These are phyloP conservation scores for Gymnocephalus cernua DNA, from an alignment of 2,113 vertebrate species.

Conservation along the genomic window DNA sequence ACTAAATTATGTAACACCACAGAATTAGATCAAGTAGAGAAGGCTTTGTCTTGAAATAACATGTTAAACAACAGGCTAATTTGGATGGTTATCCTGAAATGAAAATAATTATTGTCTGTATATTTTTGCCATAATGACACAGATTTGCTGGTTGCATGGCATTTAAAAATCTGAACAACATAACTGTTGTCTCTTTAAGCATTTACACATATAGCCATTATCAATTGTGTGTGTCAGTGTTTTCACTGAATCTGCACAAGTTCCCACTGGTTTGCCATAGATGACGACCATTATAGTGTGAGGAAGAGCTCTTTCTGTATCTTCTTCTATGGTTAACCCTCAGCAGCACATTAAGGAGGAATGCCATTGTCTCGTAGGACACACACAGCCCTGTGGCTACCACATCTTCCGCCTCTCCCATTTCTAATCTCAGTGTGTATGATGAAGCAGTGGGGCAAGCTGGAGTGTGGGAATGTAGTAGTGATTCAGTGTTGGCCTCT, in stretches of 20 bases:
- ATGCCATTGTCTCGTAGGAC: constrained; percentile 26
- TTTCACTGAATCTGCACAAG: neutral
- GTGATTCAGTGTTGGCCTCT: constrained; percentile 14
- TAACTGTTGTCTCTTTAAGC: neutral
- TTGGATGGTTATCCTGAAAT: neutral
- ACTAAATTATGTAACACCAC: constrained; percentile 11
- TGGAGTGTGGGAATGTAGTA: constrained; percentile 31
- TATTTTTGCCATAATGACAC: neutral
- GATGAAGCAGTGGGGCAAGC: constrained; percentile 10
- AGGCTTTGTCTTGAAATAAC: neutral
- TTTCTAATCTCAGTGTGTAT: constrained; percentile 38
- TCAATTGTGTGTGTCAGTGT: neutral
- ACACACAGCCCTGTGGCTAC: constrained; percentile 29
- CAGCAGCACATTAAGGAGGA: constrained; percentile 39
- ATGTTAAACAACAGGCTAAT: no score
- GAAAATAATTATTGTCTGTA: neutral
- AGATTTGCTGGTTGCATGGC: neutral
- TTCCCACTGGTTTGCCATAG: neutral
- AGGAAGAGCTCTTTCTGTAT: constrained; percentile 5
- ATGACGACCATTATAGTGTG: neutral
- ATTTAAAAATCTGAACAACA: neutral
- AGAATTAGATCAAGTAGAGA: neutral
- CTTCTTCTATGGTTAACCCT: constrained; percentile 21
- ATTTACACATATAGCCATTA: neutral
- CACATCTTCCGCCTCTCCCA: constrained; percentile 29